Evolutionary conservation across 2,888 invertebrate genomes (phyloP).

Genomic region (Amblyteles armatorius): DNA sequence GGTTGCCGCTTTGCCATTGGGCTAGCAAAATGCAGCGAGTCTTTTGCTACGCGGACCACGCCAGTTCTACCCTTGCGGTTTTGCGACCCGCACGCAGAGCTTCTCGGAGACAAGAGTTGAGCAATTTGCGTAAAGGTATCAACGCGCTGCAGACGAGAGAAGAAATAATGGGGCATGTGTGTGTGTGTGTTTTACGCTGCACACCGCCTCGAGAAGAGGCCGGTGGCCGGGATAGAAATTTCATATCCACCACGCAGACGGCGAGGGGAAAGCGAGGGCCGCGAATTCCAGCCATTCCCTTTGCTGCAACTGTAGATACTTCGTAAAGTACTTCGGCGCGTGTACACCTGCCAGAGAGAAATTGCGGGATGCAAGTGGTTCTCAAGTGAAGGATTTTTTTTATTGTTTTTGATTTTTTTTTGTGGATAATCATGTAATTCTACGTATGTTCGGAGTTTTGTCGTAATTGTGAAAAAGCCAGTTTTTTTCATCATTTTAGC

Average conservation of each 20-base stretch:
- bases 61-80: background rate
- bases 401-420: background rate
- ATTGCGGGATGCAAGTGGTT: conserved; percentile 58
- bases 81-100: background rate
- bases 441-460: background rate
- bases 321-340: conserved; percentile 19
- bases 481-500: background rate
- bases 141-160: conserved; percentile 27
- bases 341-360: conserved; percentile 58
- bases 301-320: conserved; percentile 30
- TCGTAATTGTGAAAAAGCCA: background rate
- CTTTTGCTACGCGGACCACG: conserved; percentile 10
- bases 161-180: conserved; percentile 22
- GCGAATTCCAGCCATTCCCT: conserved; percentile 31
- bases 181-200: background rate
- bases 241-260: background rate
- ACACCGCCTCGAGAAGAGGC: background rate
- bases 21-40: conserved; percentile 22
- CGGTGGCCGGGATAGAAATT: too few relatives aligned
- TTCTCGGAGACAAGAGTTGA: conserved; percentile 1
- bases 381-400: conserved; percentile 32
- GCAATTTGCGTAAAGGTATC: conserved; percentile 37
- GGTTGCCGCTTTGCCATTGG: conserved; percentile 3
- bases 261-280: background rate
- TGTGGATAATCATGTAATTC: background rate